A percentile compares a stretch with the other conserved stretches of the same genome.
Conservation (phyloP, 2,797 vertebrate species). For the Discoglossus pictus region DNA sequence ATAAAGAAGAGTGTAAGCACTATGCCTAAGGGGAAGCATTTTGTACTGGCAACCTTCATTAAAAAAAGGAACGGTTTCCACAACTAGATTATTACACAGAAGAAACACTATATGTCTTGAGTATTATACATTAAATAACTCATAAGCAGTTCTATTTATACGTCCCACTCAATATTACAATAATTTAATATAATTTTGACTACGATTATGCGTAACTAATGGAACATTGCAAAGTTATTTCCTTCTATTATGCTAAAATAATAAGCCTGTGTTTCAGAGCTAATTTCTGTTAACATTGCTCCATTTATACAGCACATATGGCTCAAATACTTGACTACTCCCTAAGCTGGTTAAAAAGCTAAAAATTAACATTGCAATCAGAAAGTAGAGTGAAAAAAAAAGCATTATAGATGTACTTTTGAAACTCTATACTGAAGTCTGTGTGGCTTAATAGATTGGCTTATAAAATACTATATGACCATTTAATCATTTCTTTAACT, state of each 20-base stretch:
- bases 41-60: too few relatives aligned
- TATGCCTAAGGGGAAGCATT: too few relatives aligned
- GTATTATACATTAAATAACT: too few relatives aligned
- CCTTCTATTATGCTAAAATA: constrained; percentile 43
- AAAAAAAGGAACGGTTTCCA: too few relatives aligned
- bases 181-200: constrained; percentile 56
- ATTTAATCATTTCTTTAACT: constrained; percentile 29
- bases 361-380: constrained; percentile 20
- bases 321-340: constrained; percentile 13
- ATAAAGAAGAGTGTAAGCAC: too few relatives aligned
- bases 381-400: constrained; percentile 16
- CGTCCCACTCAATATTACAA: constrained; percentile 21
- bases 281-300: constrained; percentile 35
- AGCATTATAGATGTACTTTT: neutral
- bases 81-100: too few relatives aligned
- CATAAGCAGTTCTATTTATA: neutral
- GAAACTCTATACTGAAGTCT: constrained; percentile 6
- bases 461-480: constrained; percentile 26
- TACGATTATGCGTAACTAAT: constrained; percentile 54
- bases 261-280: neutral
- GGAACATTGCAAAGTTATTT: constrained; percentile 57
- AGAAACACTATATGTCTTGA: too few relatives aligned
- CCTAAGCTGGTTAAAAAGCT: constrained; percentile 24
- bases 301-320: constrained; percentile 34
- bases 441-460: constrained; percentile 3